Evolutionary conservation across 2,797 vertebrate species (phyloP), one percentile per base, ranked within the genome.

Genomic region (Arremon brunneinucha): DNA sequence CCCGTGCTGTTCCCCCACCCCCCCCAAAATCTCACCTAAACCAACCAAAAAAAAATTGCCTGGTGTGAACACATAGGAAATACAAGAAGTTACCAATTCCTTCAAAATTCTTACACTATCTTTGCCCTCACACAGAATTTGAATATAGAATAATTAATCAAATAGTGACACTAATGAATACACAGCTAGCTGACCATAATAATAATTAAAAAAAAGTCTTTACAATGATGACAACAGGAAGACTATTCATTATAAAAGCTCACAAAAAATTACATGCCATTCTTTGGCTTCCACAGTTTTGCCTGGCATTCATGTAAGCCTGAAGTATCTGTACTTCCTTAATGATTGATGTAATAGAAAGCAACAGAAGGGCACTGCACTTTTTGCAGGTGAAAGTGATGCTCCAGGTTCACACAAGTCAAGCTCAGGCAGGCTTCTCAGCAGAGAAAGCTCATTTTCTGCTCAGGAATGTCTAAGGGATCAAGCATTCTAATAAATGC

Each of bases 401-500:
- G 41, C 46, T 86, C 47, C 21, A 59, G 49, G 68, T 76, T 83
- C 70, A 65, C 6, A 18, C 3, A 44, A 37, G 46, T 62, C 65
- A 88, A 44, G 16, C 22, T 75, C 20, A 43, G 67, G 26, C 64
- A 91, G 28, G 17, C 16, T 89, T 81, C 69, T 65, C 35, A 37
- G 39, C 16, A 90, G 26, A 87, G 15, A 87, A 91, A 77, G 20
- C 32, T 82, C 41, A 68, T 86, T 85, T 87, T 94, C 79, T 88
- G 52, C 60, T 87, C 41, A 74, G 28, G 20, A 80, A 63, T 2
- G 11, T 57, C 15, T 43, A 16, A 32, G 27, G 11, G 15, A 81
- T 81, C 20, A 57, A 75, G 17, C 65, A 56, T 44, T 53, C 50
- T 75, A 75, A 77, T 62, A 67, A 78, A 70, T 3, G 3, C 46